phyloP scores from a whole-genome alignment of 1,140 invertebrate species.

The Papilio aristodemus region DNA sequence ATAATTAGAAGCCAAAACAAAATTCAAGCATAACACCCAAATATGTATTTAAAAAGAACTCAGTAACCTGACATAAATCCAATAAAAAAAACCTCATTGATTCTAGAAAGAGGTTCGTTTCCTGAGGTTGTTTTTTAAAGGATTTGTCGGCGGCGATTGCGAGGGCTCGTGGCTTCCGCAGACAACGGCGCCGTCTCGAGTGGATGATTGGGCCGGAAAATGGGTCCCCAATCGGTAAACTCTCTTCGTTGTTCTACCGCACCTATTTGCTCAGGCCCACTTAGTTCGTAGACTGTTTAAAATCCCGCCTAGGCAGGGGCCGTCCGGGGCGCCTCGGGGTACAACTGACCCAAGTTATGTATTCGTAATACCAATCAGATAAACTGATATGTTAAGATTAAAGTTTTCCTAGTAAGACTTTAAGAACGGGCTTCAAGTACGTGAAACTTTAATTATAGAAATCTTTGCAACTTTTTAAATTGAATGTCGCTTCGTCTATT shows the following conservation, averaged over 20 bases:
- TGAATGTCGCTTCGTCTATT: background rate
- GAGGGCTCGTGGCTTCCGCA: constrained; percentile 40
- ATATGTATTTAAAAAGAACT: background rate
- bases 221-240: constrained; percentile 50
- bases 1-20: too few relatives aligned
- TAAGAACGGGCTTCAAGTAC: background rate
- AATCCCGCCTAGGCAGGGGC: background rate
- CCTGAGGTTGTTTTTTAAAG: constrained; percentile 26
- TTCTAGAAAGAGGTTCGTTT: background rate
- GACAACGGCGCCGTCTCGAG: constrained; percentile 67
- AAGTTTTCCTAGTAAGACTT: background rate
- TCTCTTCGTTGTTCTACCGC: constrained; percentile 39
- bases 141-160: constrained; percentile 40
- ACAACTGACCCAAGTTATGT: constrained; percentile 2
- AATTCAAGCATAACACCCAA: too few relatives aligned
- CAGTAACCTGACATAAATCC: background rate
- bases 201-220: constrained; percentile 71
- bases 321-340: background rate
- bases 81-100: constrained; percentile 13
- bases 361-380: constrained; percentile 1
- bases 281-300: constrained; percentile 18
- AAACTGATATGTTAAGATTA: background rate
- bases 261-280: constrained; percentile 36
- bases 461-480: background rate
- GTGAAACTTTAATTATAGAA: background rate